Conservation (phyloP, 2,797 vertebrate species). For the Dendrocincla tyrannina region DNA sequence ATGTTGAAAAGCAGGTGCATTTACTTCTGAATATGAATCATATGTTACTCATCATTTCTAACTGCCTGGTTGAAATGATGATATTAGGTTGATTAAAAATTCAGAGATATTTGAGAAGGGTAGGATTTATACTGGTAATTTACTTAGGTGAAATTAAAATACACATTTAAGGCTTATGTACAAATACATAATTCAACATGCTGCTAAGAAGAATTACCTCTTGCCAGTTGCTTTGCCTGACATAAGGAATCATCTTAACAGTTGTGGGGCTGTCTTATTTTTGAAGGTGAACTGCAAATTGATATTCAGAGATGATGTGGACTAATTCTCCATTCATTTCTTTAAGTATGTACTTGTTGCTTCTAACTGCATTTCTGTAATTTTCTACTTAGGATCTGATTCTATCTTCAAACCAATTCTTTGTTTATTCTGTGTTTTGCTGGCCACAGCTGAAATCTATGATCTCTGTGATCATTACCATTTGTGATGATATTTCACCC, state of each 20-base stretch:
- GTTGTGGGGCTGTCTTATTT: not conserved
- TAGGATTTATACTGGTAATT: constrained; percentile 24
- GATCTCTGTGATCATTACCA: not conserved
- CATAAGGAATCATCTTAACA: not conserved
- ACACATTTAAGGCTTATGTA: constrained; percentile 11
- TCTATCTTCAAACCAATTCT: not conserved
- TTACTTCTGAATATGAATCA: constrained; percentile 28
- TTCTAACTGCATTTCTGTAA: not conserved
- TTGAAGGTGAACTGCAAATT: not conserved
- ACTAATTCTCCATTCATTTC: not conserved
- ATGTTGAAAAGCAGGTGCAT: constrained; percentile 23
- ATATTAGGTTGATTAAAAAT: constrained; percentile 53
- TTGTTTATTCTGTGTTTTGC: not conserved
- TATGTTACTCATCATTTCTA: not conserved
- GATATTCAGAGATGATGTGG: not conserved
- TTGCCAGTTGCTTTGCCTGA: not conserved
- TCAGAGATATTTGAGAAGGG: not conserved
- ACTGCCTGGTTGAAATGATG: constrained; percentile 15
- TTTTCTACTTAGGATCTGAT: not conserved
- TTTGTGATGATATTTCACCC: not conserved
- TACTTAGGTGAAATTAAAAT: constrained; percentile 47
- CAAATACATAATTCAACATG: constrained; percentile 33
- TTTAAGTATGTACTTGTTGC: not conserved
- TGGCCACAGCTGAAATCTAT: not conserved
- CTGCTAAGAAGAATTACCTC: constrained; percentile 9